Conservation (phyloP, 2,113 vertebrate species). For the Rhagologus leucostigma region DNA sequence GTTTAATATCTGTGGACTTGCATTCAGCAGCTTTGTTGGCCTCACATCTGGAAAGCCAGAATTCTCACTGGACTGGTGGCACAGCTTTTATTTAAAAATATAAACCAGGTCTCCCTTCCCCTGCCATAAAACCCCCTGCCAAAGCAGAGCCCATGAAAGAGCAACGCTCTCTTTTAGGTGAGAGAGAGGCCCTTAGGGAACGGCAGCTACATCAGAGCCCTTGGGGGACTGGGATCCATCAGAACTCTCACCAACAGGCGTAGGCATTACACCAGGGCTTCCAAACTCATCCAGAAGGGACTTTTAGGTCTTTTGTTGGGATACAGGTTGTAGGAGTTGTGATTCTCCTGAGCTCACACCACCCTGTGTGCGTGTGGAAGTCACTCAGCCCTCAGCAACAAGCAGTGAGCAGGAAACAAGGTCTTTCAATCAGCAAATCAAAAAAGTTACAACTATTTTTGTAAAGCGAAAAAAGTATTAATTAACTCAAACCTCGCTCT, state of each 20-base stretch:
- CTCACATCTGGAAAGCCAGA: background rate
- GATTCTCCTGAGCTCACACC: background rate
- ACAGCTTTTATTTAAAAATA: background rate
- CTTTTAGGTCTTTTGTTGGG: background rate
- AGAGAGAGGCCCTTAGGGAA: background rate
- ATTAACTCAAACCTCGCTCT: background rate
- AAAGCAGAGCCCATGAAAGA: background rate
- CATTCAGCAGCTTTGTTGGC: background rate
- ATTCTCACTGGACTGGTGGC: background rate
- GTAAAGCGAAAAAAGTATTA: background rate
- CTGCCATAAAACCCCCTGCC: background rate
- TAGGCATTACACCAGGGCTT: background rate
- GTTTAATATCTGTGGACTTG: background rate
- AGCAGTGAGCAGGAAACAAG: background rate
- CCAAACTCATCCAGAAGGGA: background rate
- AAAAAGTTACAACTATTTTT: background rate
- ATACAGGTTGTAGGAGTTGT: background rate
- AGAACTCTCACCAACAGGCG: background rate
- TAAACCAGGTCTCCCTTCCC: background rate
- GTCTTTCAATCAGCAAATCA: background rate
- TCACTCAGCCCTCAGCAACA: background rate
- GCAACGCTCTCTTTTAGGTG: background rate
- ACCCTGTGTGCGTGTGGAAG: background rate
- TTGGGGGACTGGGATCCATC: background rate
- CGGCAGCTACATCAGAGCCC: background rate